These are phyloP conservation scores for Bucorvus abyssinicus DNA, from an alignment of 2,797 vertebrate species.

Conservation along the genomic window DNA sequence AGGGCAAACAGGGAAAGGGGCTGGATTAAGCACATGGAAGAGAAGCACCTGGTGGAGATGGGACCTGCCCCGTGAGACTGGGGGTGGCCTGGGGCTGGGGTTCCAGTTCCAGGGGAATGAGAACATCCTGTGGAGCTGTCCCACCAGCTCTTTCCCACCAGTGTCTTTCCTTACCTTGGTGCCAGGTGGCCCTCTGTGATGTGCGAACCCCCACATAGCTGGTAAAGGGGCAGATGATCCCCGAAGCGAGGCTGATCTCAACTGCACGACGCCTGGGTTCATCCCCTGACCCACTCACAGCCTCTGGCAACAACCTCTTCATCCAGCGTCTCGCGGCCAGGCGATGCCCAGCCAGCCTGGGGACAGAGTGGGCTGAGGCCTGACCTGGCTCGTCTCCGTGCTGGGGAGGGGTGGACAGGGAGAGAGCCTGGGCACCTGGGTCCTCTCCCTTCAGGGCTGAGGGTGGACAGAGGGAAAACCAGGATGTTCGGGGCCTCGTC, in stretches of 20 bases:
- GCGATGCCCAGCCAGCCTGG: neutral
- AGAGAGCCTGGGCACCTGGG: neutral
- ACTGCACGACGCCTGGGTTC: neutral
- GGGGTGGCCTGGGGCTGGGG: neutral
- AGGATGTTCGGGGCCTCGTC: neutral
- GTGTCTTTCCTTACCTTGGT: neutral
- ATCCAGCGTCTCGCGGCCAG: neutral
- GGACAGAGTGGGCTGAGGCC: neutral
- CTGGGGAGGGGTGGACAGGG: neutral
- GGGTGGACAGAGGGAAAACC: neutral
- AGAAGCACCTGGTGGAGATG: neutral
- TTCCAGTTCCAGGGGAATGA: neutral
- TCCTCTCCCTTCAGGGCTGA: neutral
- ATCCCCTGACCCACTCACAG: neutral
- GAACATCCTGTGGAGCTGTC: neutral
- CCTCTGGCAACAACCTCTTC: neutral
- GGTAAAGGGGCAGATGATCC: conserved; percentile 6
- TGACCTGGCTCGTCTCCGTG: neutral
- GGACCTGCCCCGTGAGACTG: neutral
- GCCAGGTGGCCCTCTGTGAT: neutral
- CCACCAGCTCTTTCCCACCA: neutral
- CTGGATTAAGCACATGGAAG: neutral
- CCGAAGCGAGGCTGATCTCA: neutral
- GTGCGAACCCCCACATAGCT: neutral
- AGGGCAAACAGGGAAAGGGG: neutral